Percentiles rank a stretch among this genome's conserved stretches.
phyloP scores from a whole-genome alignment of 2,797 vertebrate species.

The Potorous gilbertii region DNA sequence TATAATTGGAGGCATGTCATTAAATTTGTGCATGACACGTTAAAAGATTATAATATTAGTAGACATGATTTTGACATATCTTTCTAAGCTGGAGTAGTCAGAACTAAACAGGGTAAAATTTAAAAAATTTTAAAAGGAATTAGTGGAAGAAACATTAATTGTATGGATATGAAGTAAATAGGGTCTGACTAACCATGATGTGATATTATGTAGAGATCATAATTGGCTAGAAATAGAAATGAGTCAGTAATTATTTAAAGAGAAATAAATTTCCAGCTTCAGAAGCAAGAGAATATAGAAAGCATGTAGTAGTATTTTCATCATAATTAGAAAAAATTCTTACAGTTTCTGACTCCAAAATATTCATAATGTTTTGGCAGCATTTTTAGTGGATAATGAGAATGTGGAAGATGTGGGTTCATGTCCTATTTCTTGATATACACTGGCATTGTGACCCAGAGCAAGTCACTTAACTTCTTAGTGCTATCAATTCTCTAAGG shows the following conservation, averaged over 20 bases:
- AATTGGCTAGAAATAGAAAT: not conserved
- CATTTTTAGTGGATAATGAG: not conserved
- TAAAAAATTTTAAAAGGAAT: not conserved
- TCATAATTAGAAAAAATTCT: not conserved
- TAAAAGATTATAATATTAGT: not conserved
- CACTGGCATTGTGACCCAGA: not conserved
- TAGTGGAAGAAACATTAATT: not conserved
- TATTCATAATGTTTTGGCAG: not conserved
- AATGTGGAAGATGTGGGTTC: not conserved
- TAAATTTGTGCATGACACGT: not conserved
- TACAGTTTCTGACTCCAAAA: not conserved
- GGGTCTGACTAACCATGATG: not conserved
- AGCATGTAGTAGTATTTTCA: not conserved
- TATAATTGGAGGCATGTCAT: not conserved
- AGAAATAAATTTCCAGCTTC: not conserved
- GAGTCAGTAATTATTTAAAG: not conserved
- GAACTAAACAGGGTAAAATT: not conserved
- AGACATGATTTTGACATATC: not conserved
- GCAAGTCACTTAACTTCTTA: not conserved
- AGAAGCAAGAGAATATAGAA: not conserved
- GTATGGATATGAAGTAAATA: not conserved
- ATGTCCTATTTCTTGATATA: not conserved
- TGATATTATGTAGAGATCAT: not conserved
- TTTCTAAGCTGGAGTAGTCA: not conserved
- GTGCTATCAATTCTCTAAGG: not conserved